Conservation (phyloP, 2,113 vertebrate genomes). For the Spilogale gracilis region DNA sequence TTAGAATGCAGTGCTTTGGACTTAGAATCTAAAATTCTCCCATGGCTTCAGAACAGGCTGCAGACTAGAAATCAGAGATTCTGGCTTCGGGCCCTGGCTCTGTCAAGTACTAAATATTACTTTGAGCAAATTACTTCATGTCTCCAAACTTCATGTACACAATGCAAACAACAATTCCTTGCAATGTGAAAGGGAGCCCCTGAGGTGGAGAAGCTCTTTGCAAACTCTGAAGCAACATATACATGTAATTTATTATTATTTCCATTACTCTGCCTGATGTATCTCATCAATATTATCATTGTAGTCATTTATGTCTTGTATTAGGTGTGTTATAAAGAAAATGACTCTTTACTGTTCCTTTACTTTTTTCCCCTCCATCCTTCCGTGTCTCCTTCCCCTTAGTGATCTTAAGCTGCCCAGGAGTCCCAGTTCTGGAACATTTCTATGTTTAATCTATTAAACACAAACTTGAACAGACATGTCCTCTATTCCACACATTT, state of each 20-base stretch:
- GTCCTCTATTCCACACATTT: neutral
- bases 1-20: neutral
- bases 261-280: neutral
- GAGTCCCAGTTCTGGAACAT: neutral
- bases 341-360: neutral
- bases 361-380: neutral
- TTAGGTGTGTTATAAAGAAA: neutral
- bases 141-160: neutral
- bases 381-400: neutral
- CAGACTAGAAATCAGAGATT: neutral
- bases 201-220: neutral
- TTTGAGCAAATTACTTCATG: neutral
- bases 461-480: neutral
- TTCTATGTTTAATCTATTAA: conserved; percentile 13
- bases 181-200: neutral
- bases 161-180: neutral
- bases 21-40: neutral
- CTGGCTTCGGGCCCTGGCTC: neutral
- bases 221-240: neutral
- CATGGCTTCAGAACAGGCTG: neutral
- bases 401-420: neutral
- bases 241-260: neutral
- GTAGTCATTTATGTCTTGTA: neutral
- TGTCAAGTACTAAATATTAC: neutral
- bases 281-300: neutral